Evolutionary conservation across 1,140 invertebrate genomes (phyloP).

Genomic region (Drosophila rufa): DNA sequence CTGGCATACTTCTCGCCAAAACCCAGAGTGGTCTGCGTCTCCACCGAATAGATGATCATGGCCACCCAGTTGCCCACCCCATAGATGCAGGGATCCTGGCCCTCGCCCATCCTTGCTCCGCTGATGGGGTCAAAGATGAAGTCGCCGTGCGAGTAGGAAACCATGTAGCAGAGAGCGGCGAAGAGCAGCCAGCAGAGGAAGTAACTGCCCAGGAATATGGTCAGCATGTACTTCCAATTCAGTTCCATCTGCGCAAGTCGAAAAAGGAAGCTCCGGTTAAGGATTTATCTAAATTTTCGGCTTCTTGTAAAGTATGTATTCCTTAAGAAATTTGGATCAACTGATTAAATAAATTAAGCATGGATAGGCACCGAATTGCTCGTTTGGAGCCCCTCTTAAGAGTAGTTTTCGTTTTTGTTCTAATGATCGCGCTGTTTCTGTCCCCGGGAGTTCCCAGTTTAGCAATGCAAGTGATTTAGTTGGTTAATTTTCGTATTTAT

Average conservation of each 20-base stretch:
- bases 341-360: no score
- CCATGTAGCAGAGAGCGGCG: conserved; percentile 86
- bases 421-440: neutral
- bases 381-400: no score
- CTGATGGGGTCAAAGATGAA: conserved; percentile 74
- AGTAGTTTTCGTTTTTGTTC: neutral
- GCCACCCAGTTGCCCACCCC: conserved; percentile 87
- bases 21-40: conserved; percentile 89
- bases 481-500: conserved; percentile 55
- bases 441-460: conserved; percentile 9
- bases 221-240: conserved; percentile 88
- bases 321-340: no score
- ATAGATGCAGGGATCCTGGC: conserved; percentile 84
- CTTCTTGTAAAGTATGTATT: no score
- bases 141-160: conserved; percentile 86
- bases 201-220: conserved; percentile 86
- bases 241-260: conserved; percentile 85
- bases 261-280: neutral
- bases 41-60: conserved; percentile 87
- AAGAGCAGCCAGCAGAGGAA: conserved; percentile 87
- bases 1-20: conserved; percentile 91
- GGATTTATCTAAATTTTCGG: no score
- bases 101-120: conserved; percentile 73
- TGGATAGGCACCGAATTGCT: no score
- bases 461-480: conserved; percentile 37